Evolutionary conservation across 2,797 vertebrate genomes (phyloP), one percentile per base, ranked within the genome.

Genomic region (Leptodactylus fallax): DNA sequence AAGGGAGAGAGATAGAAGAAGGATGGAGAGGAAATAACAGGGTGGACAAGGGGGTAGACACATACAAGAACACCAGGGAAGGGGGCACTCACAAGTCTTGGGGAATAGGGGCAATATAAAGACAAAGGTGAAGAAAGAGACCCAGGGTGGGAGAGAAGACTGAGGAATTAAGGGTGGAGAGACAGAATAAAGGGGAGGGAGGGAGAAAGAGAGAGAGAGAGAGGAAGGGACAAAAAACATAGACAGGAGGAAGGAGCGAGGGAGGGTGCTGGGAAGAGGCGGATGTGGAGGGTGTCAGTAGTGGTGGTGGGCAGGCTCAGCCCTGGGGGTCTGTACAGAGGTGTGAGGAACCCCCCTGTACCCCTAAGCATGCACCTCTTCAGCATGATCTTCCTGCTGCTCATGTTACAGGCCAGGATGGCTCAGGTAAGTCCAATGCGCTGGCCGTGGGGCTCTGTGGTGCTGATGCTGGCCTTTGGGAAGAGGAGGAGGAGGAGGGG

Each of bases 221-320:
- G 83, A 88, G 87, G 83, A 89, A 81, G 88, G 78, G 84, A 86
- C 71, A 83, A 63, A 83, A 86, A 83, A 19, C 74, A 88, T n/a
- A 88, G 81, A 88, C 69, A 71, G 61, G 85, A 86, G 84, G 79
- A 82, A 89, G 88, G 85, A 83, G 79, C 77, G 88, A 86, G 88
- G 88, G 88, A 86, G 88, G 88, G 88, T 79, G 88, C 85, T 69
- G 81, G 88, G 80, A 83, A 89, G 88, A 89, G 88, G 88, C 88
- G 88, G 88, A 89, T 89, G 88, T 89, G 88, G 88, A 89, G 88
- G 88, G 85, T 86, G 80, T 79, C 88, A 86, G 88, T 71, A 87
- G 88, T 79, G 47, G 88, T 79, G 56, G 88, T 86, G 85, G 85
- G 88, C 85, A 86, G 88, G 85, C 85, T 89, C 63, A 89, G 88